phyloP scores from a whole-genome alignment of 1,140 invertebrate genomes.

The Cydia fagiglandana region DNA sequence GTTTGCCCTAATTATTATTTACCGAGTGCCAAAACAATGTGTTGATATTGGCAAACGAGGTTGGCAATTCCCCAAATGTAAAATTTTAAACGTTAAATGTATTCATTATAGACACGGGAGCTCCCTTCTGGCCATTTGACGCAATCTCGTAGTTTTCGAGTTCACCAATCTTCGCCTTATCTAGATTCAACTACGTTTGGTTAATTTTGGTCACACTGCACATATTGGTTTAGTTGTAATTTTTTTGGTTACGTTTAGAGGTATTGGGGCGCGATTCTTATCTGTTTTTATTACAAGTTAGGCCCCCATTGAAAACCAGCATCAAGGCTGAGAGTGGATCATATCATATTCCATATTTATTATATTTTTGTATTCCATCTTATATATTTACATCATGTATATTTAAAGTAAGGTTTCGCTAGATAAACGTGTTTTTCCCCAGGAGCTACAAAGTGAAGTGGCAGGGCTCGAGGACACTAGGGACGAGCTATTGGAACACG shows the following conservation, averaged over 20 bases:
- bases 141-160: background rate
- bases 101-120: conserved; percentile 5
- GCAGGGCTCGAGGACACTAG: conserved; percentile 62
- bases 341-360: too few species aligned
- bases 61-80: conserved; percentile 15
- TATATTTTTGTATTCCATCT: too few species aligned
- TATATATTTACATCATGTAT: too few species aligned
- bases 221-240: too few species aligned
- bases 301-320: too few species aligned
- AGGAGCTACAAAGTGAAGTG: conserved; percentile 71
- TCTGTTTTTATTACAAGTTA: too few species aligned
- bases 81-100: background rate
- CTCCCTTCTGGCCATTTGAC: conserved; percentile 9
- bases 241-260: too few species aligned
- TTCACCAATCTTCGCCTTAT: too few species aligned
- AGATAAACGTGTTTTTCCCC: conserved; percentile 27
- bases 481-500: conserved; percentile 68
- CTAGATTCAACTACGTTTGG: too few species aligned
- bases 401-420: background rate
- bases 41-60: conserved; percentile 18
- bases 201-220: too few species aligned
- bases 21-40: conserved; percentile 19
- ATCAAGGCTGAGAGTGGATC: too few species aligned
- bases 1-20: conserved; percentile 12
- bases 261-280: too few species aligned